A percentile compares a stretch with the other conserved stretches of the same genome.
Evolutionary conservation across 2,797 vertebrate species (phyloP).

Genomic region (Acanthurus lineatus): DNA sequence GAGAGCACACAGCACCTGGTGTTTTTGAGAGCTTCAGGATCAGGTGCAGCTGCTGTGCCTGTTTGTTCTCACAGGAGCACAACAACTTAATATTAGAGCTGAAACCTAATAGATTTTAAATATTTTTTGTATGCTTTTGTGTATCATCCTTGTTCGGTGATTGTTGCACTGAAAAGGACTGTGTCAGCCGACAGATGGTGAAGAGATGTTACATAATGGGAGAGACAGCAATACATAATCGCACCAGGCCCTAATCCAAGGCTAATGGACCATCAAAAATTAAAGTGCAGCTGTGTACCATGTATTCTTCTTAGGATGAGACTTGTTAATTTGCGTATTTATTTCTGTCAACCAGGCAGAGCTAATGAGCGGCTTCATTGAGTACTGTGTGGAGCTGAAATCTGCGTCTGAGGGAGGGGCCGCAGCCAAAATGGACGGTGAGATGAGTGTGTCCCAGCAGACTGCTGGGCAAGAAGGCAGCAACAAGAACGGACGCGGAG

Average conservation of each 20-base stretch:
- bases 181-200: constrained; percentile 42
- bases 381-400: constrained; percentile 93
- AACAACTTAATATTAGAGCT: constrained; percentile 11
- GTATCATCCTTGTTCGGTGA: neutral
- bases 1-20: constrained; percentile 15
- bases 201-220: constrained; percentile 45
- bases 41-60: constrained; percentile 24
- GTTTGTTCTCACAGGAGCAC: neutral
- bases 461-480: constrained; percentile 37
- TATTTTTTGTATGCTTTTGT: neutral
- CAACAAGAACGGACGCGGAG: constrained; percentile 69
- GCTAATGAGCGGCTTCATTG: constrained; percentile 94
- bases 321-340: neutral
- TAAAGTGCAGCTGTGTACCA: constrained; percentile 7
- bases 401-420: constrained; percentile 71
- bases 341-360: constrained; percentile 84
- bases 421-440: constrained; percentile 63
- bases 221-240: constrained; percentile 35
- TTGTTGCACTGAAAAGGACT: constrained; percentile 7
- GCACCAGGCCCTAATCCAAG: constrained; percentile 31
- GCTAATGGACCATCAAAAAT: constrained; percentile 25
- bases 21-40: constrained; percentile 15
- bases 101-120: constrained; percentile 1
- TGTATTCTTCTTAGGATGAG: neutral
- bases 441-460: constrained; percentile 46